Conservation (phyloP, 2,797 vertebrate genomes). For the Peromyscus nudipes region DNA sequence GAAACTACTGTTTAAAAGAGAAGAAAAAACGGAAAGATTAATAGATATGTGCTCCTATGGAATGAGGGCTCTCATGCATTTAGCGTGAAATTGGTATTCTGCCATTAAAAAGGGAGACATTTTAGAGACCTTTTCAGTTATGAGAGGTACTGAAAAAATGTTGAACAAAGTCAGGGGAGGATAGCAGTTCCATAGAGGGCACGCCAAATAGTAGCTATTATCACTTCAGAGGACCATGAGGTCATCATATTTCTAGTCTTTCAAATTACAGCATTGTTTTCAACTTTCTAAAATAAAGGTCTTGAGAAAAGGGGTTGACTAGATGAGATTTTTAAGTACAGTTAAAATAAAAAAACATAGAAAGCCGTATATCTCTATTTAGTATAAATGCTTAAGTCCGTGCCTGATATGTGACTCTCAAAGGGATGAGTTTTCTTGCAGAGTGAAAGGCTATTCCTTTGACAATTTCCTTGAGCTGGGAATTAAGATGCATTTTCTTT, state of each 20-base stretch:
- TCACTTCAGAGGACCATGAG: background rate
- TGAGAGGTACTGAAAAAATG: slow-evolving; percentile 18
- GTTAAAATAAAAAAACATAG: background rate
- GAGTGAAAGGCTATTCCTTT: background rate
- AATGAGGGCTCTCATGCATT: slow-evolving; percentile 76
- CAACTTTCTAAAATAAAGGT: background rate
- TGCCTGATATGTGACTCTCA: background rate
- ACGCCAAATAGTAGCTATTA: background rate
- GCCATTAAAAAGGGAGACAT: slow-evolving; percentile 79
- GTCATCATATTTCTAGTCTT: background rate
- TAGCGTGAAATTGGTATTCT: slow-evolving; percentile 78
- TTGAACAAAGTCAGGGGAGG: slow-evolving; percentile 52
- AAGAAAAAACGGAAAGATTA: slow-evolving; percentile 67
- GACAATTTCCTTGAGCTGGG: background rate
- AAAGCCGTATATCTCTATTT: background rate
- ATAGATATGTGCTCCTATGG: slow-evolving; percentile 64
- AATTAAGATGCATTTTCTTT: background rate
- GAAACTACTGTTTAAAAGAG: slow-evolving; percentile 45
- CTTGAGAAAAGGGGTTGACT: background rate
- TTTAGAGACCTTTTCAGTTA: slow-evolving; percentile 79
- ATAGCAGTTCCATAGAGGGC: slow-evolving; percentile 59
- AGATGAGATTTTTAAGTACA: background rate
- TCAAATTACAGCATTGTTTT: background rate
- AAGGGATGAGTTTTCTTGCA: background rate
- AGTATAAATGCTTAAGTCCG: background rate